Conservation (phyloP, 2,113 vertebrate genomes). For the Tachuris rubrigastra region DNA sequence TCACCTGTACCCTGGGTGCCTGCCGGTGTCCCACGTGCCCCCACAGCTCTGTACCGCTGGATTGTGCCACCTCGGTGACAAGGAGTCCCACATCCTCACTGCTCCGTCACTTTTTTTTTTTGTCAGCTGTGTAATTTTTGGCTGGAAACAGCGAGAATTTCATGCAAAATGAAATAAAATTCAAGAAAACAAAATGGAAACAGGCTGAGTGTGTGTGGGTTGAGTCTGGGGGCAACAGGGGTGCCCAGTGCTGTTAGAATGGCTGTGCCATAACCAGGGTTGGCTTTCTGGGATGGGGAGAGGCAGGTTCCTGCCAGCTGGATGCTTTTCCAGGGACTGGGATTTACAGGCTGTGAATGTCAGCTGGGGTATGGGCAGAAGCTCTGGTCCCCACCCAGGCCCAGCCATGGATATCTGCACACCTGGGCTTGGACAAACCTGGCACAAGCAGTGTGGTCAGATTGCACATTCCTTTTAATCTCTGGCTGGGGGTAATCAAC, state of each 20-base stretch:
- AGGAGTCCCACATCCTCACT: neutral
- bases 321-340: neutral
- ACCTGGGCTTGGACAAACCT: neutral
- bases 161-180: slow-evolving; percentile 55
- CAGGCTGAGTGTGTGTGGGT: fast-evolving
- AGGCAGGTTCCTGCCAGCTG: fast-evolving
- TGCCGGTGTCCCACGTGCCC: neutral
- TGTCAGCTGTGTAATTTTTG: neutral
- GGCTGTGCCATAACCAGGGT: fast-evolving
- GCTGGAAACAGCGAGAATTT: neutral
- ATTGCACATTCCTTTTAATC: slow-evolving; percentile 15
- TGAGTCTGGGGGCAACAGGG: neutral
- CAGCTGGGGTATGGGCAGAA: neutral
- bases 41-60: neutral
- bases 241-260: neutral
- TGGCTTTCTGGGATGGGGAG: neutral
- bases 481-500: neutral
- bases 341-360: neutral
- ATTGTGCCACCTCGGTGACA: neutral
- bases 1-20: neutral
- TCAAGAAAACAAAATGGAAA: neutral
- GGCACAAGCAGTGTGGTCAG: neutral
- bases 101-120: neutral
- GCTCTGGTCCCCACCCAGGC: neutral
- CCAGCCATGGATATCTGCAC: neutral